phyloP scores from a whole-genome alignment of 2,797 vertebrate genomes.

The Ctenopoma kingsleyae region DNA sequence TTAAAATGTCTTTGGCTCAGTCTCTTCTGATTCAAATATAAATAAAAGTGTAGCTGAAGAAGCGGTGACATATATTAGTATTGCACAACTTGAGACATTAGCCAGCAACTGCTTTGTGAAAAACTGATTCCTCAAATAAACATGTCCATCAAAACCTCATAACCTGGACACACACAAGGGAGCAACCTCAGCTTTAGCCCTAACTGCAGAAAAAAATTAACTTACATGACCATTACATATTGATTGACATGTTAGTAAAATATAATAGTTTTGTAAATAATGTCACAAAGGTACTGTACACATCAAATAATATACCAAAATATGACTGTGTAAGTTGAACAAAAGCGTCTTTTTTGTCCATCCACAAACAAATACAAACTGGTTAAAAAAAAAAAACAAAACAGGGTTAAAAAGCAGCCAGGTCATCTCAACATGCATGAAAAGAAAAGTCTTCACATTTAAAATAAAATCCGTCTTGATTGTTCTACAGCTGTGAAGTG shows the following conservation, averaged over 20 bases:
- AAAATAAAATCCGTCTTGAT: constrained; percentile 79
- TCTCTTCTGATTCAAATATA: constrained; percentile 66
- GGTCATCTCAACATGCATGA: constrained; percentile 93
- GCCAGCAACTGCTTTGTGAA: constrained; percentile 53
- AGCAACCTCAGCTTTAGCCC: constrained; percentile 78
- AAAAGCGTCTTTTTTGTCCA: constrained; percentile 67
- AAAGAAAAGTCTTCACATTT: constrained; percentile 83
- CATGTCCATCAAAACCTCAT: neutral
- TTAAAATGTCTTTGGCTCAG: constrained; percentile 75
- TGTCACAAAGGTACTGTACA: constrained; percentile 95
- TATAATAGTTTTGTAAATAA: constrained; percentile 90
- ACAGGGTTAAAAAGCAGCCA: constrained; percentile 84
- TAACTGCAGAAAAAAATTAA: constrained; percentile 48
- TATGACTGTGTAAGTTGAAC: constrained; percentile 84
- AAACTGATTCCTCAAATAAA: constrained; percentile 15
- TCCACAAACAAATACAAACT: neutral
- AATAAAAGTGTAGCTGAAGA: constrained; percentile 60
- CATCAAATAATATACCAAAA: constrained; percentile 95
- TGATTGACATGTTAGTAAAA: constrained; percentile 92
- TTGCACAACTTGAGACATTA: constrained; percentile 78
- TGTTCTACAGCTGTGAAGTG: constrained; percentile 77
- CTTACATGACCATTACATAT: constrained; percentile 78
- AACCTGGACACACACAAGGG: constrained; percentile 54
- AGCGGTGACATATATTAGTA: constrained; percentile 73
- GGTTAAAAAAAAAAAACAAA: neutral